Evolutionary conservation across 2,797 vertebrate genomes (phyloP), one percentile per base, ranked within the genome.

Genomic region (Poliocrania exsul): DNA sequence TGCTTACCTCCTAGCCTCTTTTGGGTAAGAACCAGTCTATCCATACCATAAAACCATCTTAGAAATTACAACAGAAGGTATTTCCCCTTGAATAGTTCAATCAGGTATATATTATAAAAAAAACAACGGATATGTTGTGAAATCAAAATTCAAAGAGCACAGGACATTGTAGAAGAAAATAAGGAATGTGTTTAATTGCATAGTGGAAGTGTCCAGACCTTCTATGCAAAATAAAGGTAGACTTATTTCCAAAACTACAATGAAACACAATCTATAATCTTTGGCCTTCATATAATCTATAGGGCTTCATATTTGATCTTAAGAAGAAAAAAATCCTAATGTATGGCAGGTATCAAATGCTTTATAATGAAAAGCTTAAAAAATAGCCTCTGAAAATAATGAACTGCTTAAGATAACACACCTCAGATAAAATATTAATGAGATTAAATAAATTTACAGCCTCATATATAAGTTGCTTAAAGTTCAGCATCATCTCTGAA

Each of bases 321-420:
- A 67, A 54, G 40, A 37, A 84, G n/a, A 35, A 92, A 70, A 86
- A 75, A 60, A 42, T 11, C n/a, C 24, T 19, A 2, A 80, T 38
- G 20, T 9, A 8, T 19, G n/a, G 44, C 4, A 37, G 9, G 33
- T 60, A 81, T 28, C 40, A 66, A 81, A 77, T 19, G 14, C n/a
- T 92, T 88, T n/a, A 26, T 16, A 81, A 64, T n/a, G 28, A 90
- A 80, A 73, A 71, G 6, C 51, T 86, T 47, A 10, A 86, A 85
- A 67, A 70, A 49, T 21, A 72, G 8, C 29, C 58, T 54, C 26
- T 51, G 31, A 62, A 92, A 91, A 67, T 12, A 79, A 31, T 28
- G 11, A 91, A 70, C 13, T 24, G 50, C 83, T 90, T 81, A 57
- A 86, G 94, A 65, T 67, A 6, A 33, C 9, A 25, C 4, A 12